Evolutionary conservation across 2,888 invertebrate genomes (phyloP).

Genomic region (Cyaniris semiargus): DNA sequence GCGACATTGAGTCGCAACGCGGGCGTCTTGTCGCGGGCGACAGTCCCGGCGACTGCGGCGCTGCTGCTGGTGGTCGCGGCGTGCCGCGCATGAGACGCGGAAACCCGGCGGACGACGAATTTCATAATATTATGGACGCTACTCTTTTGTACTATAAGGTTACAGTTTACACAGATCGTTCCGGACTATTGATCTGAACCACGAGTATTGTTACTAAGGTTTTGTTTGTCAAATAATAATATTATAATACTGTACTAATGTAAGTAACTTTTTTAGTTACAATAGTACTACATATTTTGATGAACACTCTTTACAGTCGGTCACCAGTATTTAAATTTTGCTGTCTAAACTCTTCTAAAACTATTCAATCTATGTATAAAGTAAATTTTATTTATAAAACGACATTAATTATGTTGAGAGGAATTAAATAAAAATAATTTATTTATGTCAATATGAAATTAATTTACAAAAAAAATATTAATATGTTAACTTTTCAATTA

Average conservation of each 20-base stretch:
- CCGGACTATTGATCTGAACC: not conserved
- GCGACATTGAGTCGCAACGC: slow-evolving; percentile 91
- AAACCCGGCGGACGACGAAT: not conserved
- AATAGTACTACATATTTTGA: not conserved
- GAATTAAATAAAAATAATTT: not conserved
- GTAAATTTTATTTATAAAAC: not conserved
- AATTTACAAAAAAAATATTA: not conserved
- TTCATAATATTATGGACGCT: slow-evolving; percentile 11
- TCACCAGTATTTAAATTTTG: not conserved
- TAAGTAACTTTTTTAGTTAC: not conserved
- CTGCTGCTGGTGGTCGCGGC: slow-evolving; percentile 33
- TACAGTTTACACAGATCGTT: not conserved
- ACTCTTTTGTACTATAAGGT: slow-evolving; percentile 11
- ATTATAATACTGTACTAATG: not conserved
- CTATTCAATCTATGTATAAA: not conserved
- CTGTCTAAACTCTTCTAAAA: not conserved
- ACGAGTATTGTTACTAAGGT: not conserved
- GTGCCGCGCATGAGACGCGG: not conserved
- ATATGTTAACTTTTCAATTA: not conserved
- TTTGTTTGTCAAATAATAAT: not conserved
- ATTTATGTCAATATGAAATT: not conserved
- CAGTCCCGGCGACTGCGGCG: slow-evolving; percentile 34
- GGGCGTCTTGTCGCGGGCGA: slow-evolving; percentile 37
- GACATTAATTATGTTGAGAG: not conserved
- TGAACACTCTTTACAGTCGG: not conserved